Percentiles rank a stretch among this genome's conserved stretches.
phyloP scores from a whole-genome alignment of 2,888 invertebrate species.

The Lithosia quadra region DNA sequence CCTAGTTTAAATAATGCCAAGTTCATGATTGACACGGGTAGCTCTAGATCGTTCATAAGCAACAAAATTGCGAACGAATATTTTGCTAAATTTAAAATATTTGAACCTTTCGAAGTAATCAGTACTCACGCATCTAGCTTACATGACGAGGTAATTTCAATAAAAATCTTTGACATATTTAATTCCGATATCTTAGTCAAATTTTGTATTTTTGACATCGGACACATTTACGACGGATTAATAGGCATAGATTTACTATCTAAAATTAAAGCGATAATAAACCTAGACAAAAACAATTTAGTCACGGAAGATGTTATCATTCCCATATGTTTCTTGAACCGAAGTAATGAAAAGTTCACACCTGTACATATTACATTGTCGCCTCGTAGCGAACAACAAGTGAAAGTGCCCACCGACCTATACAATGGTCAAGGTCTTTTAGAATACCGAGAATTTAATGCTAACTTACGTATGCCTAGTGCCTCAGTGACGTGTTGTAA shows the following conservation, averaged over 20 bases:
- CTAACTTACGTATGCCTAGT: not conserved
- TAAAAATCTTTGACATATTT: not conserved
- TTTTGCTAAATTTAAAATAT: not conserved
- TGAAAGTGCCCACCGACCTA: not conserved
- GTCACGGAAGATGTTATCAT: not conserved
- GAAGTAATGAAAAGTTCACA: not conserved
- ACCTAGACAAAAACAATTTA: too few species aligned
- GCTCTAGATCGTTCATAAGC: conserved; percentile 16
- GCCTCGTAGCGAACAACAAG: not conserved
- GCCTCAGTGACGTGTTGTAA: not conserved
- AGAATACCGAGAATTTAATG: not conserved
- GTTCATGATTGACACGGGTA: conserved; percentile 23
- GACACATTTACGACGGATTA: conserved; percentile 3
- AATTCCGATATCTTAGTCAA: not conserved
- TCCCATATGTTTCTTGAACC: not conserved
- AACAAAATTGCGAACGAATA: conserved; percentile 3
- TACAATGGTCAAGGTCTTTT: not conserved
- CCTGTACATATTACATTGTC: not conserved
- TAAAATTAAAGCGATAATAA: too few species aligned
- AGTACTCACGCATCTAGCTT: conserved; percentile 12
- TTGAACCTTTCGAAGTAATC: conserved; percentile 19
- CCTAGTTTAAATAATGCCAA: conserved; percentile 14
- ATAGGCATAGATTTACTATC: conserved; percentile 10
- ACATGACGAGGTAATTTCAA: not conserved
- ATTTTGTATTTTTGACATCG: not conserved